Evolutionary conservation across 2,797 vertebrate genomes (phyloP), one percentile per base, ranked within the genome.

Genomic region (Liparis tanakae): DNA sequence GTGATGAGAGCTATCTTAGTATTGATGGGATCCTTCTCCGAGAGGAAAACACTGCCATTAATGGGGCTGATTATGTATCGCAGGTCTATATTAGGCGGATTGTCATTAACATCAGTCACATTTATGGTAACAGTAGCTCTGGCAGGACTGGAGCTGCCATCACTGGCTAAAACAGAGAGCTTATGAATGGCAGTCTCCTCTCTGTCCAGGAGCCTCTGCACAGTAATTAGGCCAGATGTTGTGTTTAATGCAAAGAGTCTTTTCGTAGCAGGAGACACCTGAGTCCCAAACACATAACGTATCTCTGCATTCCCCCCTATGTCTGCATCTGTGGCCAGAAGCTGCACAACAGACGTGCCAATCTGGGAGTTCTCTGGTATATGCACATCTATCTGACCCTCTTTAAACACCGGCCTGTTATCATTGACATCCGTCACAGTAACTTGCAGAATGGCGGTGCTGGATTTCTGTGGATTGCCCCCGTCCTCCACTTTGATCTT

Each of bases 401-500:
- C 98, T 91, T 96, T 98, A 89, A 99, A 99, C 78, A 99, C 96
- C 0, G 98, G 98, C 55, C 95, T 94, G 94, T 99, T 99, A 89
- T 99, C 98, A 72, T 99, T 99, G 62, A 99, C 98, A 90, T 99
- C 98, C 79, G 96, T 99, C 77, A 99, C 97, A 73, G 97, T 99
- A 51, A 99, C 97, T 91, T 99, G 98, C 57, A 99, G 96, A 81
- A 99, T 99, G 71, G 98, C 98, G 1, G 98, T 99, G 95, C 98
- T 99, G 93, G 98, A 99, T 93, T 98, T 99, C 92, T 98, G 98
- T 0, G 98, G 98, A 30, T 89, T 96, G 51, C 98, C 98, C 59
- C 98, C 98, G 58, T 99, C 98, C 91, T 99, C 98, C 70, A 99
- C 98, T 93, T 99, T 99, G 87, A 99, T 97, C 94, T 99, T 99